phyloP scores from a whole-genome alignment of 53 echinoderm and acorn worm genomes.

The Antedon mediterranea region DNA sequence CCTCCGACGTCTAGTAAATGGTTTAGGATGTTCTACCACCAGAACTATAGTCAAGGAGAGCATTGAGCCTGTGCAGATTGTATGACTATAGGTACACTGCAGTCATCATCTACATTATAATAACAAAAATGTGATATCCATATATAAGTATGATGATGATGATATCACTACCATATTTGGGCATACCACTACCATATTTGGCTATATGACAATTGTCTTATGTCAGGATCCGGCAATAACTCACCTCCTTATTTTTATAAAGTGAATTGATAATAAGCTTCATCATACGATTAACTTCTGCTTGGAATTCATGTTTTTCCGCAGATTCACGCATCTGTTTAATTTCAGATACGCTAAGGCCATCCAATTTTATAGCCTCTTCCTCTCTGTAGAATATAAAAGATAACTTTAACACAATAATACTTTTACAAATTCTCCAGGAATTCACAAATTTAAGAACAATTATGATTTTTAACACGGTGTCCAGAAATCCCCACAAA shows the following conservation, averaged over 20 bases:
- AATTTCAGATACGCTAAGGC: slow-evolving; percentile 83
- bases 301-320: slow-evolving; percentile 89
- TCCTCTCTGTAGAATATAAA: slow-evolving; percentile 95
- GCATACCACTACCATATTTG: no score
- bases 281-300: slow-evolving; percentile 99
- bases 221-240: no score
- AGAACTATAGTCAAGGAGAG: background rate
- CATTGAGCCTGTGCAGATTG: no score
- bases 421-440: background rate
- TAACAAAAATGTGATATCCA: no score
- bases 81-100: no score
- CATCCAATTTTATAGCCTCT: slow-evolving; percentile 94
- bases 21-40: background rate
- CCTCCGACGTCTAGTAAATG: no score
- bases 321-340: slow-evolving; percentile 75
- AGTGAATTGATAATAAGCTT: slow-evolving; percentile 99
- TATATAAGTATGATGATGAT: no score
- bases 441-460: background rate
- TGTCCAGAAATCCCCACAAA: no score
- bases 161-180: no score
- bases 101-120: no score
- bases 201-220: no score
- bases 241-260: slow-evolving; percentile 97
- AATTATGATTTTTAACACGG: no score
- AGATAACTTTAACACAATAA: slow-evolving; percentile 6